Evolutionary conservation across 2,797 vertebrate species (phyloP), one percentile per base, ranked within the genome.

Genomic region (Kryptolebias ocellatus): DNA sequence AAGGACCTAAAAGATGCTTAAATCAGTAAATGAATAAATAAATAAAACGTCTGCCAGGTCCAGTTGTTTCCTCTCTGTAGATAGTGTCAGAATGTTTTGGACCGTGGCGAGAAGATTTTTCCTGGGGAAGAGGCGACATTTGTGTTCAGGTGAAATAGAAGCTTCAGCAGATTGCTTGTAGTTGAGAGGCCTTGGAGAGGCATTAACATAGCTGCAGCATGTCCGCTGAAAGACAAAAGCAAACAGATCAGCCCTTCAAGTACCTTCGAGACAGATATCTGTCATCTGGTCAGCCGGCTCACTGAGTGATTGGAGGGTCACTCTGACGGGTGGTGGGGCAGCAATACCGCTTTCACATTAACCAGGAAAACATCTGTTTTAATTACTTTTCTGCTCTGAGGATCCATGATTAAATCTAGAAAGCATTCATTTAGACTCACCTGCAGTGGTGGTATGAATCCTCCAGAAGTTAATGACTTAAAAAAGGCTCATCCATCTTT

Each of bases 141-240:
- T 64, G n/a, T 42, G 20, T 46, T 8, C 18, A 17, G 9, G 29
- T 37, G 44, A 65, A 55, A 55, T 24, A 17, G 28, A 65, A 65
- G 28, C 61, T 54, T 20, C 5, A 17, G 51, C 27, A 20, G 17
- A 54, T 27, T 53, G 39, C 39, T 31, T 64, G 52, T 34, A 31
- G 52, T 16, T 39, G 39, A 46, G 60, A 62, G 20, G 34, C 60
- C 39, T 64, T 29, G 15, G n/a, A 64, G 17, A 58, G 47, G 64
- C 27, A 59, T 67, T 59, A 58, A 37, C 89, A 90, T 89, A 76
- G 75, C 79, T 69, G 64, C 69, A 74, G 60, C 77, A 74, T 87
- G 84, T 85, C 66, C 47, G 73, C 74, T 91, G 89, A 89, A 88
- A 88, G 83, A 85, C 78, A 64, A 87, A 81, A 61, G 80, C 81